These are phyloP conservation scores for Tinea semifulvella DNA, from an alignment of 2,888 invertebrate species.

Conservation along the genomic window DNA sequence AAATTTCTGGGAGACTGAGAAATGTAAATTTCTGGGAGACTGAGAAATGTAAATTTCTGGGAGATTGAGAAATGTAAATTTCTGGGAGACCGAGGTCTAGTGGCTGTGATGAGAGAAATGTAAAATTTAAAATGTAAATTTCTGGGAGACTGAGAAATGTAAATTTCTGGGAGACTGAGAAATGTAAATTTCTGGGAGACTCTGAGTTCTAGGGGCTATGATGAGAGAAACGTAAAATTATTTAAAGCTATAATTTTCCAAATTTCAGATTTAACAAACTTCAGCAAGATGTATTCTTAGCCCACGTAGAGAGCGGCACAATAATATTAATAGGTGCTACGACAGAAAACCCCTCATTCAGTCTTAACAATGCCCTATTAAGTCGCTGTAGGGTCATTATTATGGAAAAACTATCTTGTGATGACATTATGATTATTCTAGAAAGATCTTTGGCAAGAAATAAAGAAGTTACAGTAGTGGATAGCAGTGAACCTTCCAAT, in stretches of 20 bases:
- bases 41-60: no score
- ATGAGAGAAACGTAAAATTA: no score
- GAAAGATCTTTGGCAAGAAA: slow-evolving; percentile 58
- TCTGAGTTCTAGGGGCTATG: no score
- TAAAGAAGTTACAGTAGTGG: slow-evolving; percentile 33
- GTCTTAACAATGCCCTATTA: slow-evolving; percentile 79
- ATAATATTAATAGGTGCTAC: slow-evolving; percentile 84
- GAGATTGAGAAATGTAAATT: no score
- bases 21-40: no score
- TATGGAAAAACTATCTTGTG: slow-evolving; percentile 72
- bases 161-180: no score
- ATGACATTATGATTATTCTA: slow-evolving; percentile 70
- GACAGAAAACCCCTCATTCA: slow-evolving; percentile 90
- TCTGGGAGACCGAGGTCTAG: no score
- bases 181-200: no score
- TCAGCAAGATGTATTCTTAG: slow-evolving; percentile 84
- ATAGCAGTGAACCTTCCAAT: slow-evolving; percentile 25
- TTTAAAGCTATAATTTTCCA: background rate
- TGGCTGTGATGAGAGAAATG: no score
- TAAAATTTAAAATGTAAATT: no score
- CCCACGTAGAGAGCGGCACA: slow-evolving; percentile 82
- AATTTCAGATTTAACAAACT: slow-evolving; percentile 76
- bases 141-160: no score
- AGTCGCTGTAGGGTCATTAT: slow-evolving; percentile 82
- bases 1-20: no score